These are phyloP conservation scores for Malurus leucopterus DNA, from an alignment of 2,797 vertebrate genomes.

Conservation along the genomic window DNA sequence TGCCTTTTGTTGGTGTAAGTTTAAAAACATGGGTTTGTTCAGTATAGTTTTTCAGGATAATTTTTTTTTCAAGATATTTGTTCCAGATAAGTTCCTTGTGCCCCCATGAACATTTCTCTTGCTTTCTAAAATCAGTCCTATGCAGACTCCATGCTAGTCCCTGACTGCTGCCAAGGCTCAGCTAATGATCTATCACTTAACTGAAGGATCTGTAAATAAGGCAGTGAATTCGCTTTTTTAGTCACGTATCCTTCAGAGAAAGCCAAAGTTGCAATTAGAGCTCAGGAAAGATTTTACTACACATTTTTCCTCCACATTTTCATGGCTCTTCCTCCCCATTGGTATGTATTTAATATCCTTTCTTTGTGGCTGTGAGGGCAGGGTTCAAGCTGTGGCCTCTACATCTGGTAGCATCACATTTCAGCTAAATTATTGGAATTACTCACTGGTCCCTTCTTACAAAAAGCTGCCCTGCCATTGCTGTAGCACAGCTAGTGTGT, in stretches of 20 bases:
- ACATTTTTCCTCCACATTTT: conserved; percentile 55
- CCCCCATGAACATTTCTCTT: not conserved
- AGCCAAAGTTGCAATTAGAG: conserved; percentile 52
- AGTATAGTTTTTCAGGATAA: not conserved
- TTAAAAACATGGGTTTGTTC: not conserved
- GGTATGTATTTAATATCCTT: conserved; percentile 57
- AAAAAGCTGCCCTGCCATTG: not conserved
- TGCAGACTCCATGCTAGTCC: not conserved
- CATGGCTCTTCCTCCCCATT: conserved; percentile 42
- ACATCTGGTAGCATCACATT: conserved; percentile 39
- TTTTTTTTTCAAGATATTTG: not conserved
- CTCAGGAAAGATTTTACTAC: conserved; percentile 61
- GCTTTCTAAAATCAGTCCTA: not conserved
- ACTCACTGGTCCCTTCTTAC: not conserved
- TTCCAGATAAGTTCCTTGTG: not conserved
- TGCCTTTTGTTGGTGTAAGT: not conserved
- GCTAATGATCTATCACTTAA: not conserved
- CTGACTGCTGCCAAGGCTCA: not conserved
- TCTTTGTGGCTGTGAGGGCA: conserved; percentile 45
- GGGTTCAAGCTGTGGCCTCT: conserved; percentile 43
- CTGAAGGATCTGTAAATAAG: not conserved
- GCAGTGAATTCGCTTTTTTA: conserved; percentile 14
- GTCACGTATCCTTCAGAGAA: conserved; percentile 57
- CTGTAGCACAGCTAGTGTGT: not conserved
- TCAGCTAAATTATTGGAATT: conserved; percentile 13